These are phyloP conservation scores for Himalopsyche phryganea DNA, from an alignment of 1,140 invertebrate species.

Conservation along the genomic window DNA sequence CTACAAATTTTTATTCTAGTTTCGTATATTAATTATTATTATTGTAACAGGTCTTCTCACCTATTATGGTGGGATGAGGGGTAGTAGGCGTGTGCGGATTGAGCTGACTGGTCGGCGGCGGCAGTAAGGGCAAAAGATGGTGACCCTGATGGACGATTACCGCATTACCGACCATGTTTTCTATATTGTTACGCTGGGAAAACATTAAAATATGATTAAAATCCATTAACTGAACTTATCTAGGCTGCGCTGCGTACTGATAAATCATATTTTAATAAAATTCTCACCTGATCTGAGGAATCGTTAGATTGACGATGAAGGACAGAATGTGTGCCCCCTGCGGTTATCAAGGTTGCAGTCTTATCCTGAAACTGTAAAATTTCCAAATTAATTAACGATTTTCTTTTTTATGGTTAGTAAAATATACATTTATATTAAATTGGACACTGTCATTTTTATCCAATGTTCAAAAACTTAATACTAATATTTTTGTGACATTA, in stretches of 20 bases:
- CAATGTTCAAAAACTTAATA: too few relatives aligned
- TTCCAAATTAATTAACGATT: not conserved
- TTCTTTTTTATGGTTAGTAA: not conserved
- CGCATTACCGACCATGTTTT: slow-evolving; percentile 41
- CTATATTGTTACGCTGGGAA: slow-evolving; percentile 22
- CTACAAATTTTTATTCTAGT: too few relatives aligned
- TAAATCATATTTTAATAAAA: not conserved
- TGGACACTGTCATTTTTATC: too few relatives aligned
- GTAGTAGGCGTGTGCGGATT: slow-evolving; percentile 33
- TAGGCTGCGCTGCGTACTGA: not conserved
- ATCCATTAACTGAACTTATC: too few relatives aligned
- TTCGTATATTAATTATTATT: too few relatives aligned
- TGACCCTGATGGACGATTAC: slow-evolving; percentile 73
- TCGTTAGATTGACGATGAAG: slow-evolving; percentile 16
- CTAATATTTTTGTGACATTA: too few relatives aligned
- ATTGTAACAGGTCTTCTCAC: too few relatives aligned
- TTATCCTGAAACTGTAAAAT: slow-evolving; percentile 30
- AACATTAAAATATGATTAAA: slow-evolving; percentile 7
- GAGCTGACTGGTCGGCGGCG: slow-evolving; percentile 40
- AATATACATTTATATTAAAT: not conserved
- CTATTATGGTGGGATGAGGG: slow-evolving; percentile 46
- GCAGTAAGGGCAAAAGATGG: slow-evolving; percentile 64
- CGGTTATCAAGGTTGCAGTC: slow-evolving; percentile 19
- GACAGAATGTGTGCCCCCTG: slow-evolving; percentile 17
- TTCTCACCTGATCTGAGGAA: slow-evolving; percentile 28